A percentile compares a stretch with the other conserved stretches of the same genome.
phyloP scores from a whole-genome alignment of 2,888 invertebrate genomes.

The Isoperla grammatica region DNA sequence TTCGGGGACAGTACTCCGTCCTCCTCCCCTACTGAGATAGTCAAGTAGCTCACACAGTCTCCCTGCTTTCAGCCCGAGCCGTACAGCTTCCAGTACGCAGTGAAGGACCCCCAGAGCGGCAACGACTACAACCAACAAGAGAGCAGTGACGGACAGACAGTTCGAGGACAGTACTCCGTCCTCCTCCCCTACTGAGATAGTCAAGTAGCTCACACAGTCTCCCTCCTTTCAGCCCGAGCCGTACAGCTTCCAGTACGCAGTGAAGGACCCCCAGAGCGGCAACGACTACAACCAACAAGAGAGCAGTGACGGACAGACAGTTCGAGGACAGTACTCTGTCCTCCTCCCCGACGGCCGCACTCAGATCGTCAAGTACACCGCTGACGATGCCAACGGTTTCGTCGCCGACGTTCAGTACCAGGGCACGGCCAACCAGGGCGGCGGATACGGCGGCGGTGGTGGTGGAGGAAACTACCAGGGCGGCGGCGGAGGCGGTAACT shows the following conservation, averaged over 20 bases:
- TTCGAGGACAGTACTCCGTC: conserved; percentile 76
- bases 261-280: conserved; percentile 70
- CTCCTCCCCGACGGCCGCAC: conserved; percentile 78
- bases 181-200: conserved; percentile 83
- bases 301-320: conserved; percentile 77
- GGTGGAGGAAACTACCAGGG: not conserved
- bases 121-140: conserved; percentile 86
- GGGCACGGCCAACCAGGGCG: conserved; percentile 41
- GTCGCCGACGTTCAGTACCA: conserved; percentile 80
- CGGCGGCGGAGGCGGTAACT: not conserved
- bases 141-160: conserved; percentile 77
- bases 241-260: conserved; percentile 81
- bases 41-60: too few species aligned
- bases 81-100: conserved; percentile 81
- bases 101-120: conserved; percentile 70
- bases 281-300: conserved; percentile 86
- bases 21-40: conserved; percentile 83
- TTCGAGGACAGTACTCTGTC: conserved; percentile 76
- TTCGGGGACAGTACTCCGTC: conserved; percentile 76
- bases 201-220: conserved; percentile 55
- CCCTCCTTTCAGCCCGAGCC: conserved; percentile 53
- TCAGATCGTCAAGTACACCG: conserved; percentile 79
- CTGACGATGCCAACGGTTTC: conserved; percentile 86
- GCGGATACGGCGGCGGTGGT: conserved; percentile 3
- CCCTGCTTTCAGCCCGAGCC: conserved; percentile 53